Base-by-base conservation (phyloP, 2,797 vertebrate species). In the Helostoma temminkii region DNA sequence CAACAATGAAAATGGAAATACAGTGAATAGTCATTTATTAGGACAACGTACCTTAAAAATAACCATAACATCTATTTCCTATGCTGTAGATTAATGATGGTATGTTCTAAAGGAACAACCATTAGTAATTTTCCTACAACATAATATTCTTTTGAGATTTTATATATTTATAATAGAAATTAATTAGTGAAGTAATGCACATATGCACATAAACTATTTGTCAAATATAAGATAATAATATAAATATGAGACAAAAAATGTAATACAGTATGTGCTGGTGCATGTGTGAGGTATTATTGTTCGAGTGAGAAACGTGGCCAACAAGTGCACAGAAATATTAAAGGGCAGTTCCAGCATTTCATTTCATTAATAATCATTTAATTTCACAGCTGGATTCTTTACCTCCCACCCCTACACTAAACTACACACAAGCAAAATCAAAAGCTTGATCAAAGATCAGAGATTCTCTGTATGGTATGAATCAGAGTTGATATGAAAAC, bases 401-500 rank as follows among this genome's bases (percentile, higher is more conserved):
- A 14, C 19, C 19, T 34, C 28, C 30, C 7, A 41, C 6, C 26
- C 9, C 2, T 2, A 15, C 56, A 46, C 18, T 43, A 16, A 76
- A 30, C 25, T 21, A 59, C 63, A 63, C 68, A 56, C 37, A 19
- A 26, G 37, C 55, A 19, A 46, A 66, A 63, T 75, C 53, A 32
- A 65, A 76, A 48, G 36, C 41, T 42, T 24, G 52, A 59, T 77
- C 53, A 66, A 62, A 71, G 66, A 71, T 47, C 46, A 50, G 50
- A 43, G 18, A 43, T 46, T 61, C 36, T 48, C 28, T 21, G 41
- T 58, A 25, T 70, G 63, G 70, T 49, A 50, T 58, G 52, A 74
- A 49, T 71, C 62, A 11, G 60, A 75, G 56, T 75, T 75, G 32
- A 62, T 43, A 19, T 50, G 62, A 81, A 81, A 80, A 81, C 63